Percentiles rank a stretch among this genome's conserved stretches.
These are phyloP conservation scores for Philotrypesis tridentata DNA, from an alignment of 1,140 invertebrate genomes.

Conservation along the genomic window DNA sequence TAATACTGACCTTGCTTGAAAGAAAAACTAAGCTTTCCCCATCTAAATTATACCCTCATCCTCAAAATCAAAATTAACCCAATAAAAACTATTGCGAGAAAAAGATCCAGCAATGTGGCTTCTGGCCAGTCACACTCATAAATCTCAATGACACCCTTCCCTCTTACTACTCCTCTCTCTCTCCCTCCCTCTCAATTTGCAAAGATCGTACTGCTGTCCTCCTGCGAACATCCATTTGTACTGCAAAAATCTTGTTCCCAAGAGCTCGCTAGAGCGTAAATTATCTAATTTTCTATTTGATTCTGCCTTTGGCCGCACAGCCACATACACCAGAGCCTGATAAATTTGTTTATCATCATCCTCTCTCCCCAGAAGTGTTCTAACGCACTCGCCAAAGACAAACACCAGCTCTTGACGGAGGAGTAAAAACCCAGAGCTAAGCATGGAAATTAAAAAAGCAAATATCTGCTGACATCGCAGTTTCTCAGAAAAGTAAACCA, in stretches of 20 bases:
- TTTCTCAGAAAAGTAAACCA: neutral
- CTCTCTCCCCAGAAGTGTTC: constrained; percentile 1
- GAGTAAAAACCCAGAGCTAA: neutral
- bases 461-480: constrained; percentile 31
- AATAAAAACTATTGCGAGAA: neutral
- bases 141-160: neutral
- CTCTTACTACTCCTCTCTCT: neutral
- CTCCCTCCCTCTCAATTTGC: neutral
- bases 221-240: too few relatives aligned
- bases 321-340: too few relatives aligned
- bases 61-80: neutral
- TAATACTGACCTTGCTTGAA: neutral
- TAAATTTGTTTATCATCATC: too few relatives aligned
- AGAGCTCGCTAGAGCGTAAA: too few relatives aligned
- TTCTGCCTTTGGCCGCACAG: too few relatives aligned
- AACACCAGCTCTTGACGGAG: constrained; percentile 6
- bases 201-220: too few relatives aligned
- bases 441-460: constrained; percentile 38
- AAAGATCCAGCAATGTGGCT: neutral
- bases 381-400: constrained; percentile 5
- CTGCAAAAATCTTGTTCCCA: too few relatives aligned
- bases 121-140: neutral
- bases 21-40: neutral
- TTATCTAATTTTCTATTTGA: too few relatives aligned
- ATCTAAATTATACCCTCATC: neutral